Conservation (phyloP, 2,888 invertebrate genomes). For the Siphlonurus alternatus region DNA sequence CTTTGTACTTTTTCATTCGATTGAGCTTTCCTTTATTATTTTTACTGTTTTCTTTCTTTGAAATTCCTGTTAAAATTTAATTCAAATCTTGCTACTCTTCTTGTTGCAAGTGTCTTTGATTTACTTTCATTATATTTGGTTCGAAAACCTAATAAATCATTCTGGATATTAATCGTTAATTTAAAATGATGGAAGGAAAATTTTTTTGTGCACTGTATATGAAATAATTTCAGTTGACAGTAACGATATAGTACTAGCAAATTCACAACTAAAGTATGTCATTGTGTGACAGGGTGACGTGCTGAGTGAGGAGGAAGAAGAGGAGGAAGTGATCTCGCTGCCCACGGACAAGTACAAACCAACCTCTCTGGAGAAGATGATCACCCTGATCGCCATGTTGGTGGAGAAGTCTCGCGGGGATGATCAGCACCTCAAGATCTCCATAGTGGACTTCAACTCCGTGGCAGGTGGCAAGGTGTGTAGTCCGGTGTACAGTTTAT, state of each 20-base stretch:
- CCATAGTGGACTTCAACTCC: slow-evolving; percentile 61
- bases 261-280: no score
- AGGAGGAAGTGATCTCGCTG: slow-evolving; percentile 46
- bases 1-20: background rate
- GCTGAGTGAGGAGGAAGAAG: slow-evolving; percentile 38
- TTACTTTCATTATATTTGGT: no score
- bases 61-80: no score
- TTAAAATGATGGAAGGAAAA: no score
- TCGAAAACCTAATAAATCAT: no score
- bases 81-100: no score
- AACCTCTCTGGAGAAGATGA: slow-evolving; percentile 89
- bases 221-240: no score
- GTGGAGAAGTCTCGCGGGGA: slow-evolving; percentile 76
- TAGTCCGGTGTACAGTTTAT: background rate
- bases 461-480: slow-evolving; percentile 69
- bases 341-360: slow-evolving; percentile 66
- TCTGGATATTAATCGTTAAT: no score
- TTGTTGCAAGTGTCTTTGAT: no score
- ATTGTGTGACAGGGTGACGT: slow-evolving; percentile 33
- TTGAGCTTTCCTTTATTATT: background rate
- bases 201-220: no score
- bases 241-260: no score
- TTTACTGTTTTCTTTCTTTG: background rate
- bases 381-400: slow-evolving; percentile 70
- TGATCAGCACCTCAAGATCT: slow-evolving; percentile 50